Evolutionary conservation across 2,113 vertebrate genomes (phyloP).

Genomic region (Macquaria ambigua): DNA sequence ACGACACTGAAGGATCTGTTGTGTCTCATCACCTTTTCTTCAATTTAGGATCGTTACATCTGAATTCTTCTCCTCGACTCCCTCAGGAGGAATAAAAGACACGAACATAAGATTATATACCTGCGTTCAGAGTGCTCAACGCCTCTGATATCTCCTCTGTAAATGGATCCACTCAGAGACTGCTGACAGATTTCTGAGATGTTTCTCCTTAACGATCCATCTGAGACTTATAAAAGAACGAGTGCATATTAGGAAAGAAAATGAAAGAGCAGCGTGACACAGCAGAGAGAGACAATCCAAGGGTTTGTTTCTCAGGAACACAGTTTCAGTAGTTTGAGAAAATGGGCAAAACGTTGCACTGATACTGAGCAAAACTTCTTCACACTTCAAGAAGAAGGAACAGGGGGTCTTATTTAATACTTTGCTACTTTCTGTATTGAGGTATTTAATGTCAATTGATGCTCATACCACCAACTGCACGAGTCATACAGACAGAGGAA

Average conservation of each 20-base stretch:
- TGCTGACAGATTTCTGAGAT: not conserved
- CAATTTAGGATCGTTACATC: conserved; percentile 19
- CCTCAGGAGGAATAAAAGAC: not conserved
- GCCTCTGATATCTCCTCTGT: conserved; percentile 6
- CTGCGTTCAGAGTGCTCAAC: not conserved
- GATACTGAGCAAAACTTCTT: not conserved
- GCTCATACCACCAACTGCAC: not conserved
- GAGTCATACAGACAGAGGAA: not conserved
- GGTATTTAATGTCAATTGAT: not conserved
- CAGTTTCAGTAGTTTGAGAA: not conserved
- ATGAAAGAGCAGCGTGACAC: not conserved
- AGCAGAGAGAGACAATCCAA: not conserved
- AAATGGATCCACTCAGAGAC: conserved; percentile 13
- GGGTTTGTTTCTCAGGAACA: not conserved
- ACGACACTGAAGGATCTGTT: not conserved
- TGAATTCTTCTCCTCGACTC: not conserved
- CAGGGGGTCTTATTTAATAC: not conserved
- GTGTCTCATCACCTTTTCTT: not conserved
- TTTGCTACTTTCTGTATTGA: not conserved
- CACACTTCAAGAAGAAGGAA: not conserved
- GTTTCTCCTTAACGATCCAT: conserved; percentile 31
- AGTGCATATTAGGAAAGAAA: not conserved
- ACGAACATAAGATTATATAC: not conserved
- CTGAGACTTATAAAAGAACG: conserved; percentile 4
- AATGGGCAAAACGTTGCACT: not conserved